These are phyloP conservation scores for Tupaia chinensis DNA, from an alignment of 2,113 vertebrate species.

Conservation along the genomic window DNA sequence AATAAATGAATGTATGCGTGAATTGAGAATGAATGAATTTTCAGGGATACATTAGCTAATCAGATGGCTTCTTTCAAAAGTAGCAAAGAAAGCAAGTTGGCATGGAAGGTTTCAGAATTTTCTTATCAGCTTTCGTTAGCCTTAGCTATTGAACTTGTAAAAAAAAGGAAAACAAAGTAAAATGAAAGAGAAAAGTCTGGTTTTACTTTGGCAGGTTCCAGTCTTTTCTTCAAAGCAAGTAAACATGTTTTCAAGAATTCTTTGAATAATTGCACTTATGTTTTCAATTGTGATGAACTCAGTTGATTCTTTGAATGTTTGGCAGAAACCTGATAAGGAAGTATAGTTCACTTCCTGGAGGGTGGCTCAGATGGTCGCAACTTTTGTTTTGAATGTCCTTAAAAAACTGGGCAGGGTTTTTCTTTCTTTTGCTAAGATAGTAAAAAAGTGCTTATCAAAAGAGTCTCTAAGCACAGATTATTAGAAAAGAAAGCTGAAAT, in stretches of 20 bases:
- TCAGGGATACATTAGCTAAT: background rate
- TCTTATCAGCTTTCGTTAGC: conserved; percentile 75
- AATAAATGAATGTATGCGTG: background rate
- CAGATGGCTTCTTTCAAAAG: conserved; percentile 10
- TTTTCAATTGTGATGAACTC: conserved; percentile 76
- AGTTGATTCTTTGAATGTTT: conserved; percentile 67
- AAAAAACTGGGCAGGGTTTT: background rate
- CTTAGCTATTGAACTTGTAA: conserved; percentile 63
- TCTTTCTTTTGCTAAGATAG: conserved; percentile 34
- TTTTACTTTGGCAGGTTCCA: conserved; percentile 77
- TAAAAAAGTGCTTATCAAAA: conserved; percentile 13
- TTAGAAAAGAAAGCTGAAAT: conserved; percentile 47
- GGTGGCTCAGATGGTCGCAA: conserved; percentile 41
- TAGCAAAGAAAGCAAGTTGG: conserved; percentile 38
- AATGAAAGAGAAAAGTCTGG: conserved; percentile 76
- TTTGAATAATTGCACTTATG: conserved; percentile 80
- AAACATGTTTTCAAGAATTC: conserved; percentile 73
- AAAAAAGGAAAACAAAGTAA: conserved; percentile 75
- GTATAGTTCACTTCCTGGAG: conserved; percentile 67
- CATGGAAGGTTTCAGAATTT: conserved; percentile 65
- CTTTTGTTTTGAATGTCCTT: conserved; percentile 72
- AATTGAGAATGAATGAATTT: background rate
- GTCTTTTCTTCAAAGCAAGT: conserved; percentile 72
- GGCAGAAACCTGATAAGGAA: conserved; percentile 71
- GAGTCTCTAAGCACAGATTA: background rate